phyloP scores from a whole-genome alignment of 2,797 vertebrate species.

The Malacoraja senta region DNA sequence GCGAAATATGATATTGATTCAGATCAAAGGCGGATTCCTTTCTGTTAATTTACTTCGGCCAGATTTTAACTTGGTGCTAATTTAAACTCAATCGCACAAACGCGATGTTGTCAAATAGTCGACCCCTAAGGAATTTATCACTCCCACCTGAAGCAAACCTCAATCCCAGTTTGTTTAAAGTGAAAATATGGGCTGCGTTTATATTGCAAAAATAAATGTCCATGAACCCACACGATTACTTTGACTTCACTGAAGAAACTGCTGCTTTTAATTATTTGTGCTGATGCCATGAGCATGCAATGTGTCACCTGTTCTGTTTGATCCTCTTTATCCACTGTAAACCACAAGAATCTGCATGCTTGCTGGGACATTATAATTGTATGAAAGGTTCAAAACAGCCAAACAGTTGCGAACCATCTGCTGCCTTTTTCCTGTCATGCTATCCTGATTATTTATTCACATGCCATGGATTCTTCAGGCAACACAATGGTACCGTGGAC shows the following conservation, averaged over 20 bases:
- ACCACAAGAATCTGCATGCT: neutral
- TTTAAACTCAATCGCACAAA: neutral
- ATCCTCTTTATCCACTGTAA: neutral
- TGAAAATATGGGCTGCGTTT: neutral
- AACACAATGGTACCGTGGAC: slow-evolving; percentile 40
- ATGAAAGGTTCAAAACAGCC: slow-evolving; percentile 45
- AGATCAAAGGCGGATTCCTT: neutral
- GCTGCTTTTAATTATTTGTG: slow-evolving; percentile 5
- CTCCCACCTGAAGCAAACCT: neutral
- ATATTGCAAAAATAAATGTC: neutral
- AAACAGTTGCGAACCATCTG: slow-evolving; percentile 55
- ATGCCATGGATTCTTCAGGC: slow-evolving; percentile 40
- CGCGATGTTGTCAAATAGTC: neutral
- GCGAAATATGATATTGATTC: slow-evolving; percentile 43
- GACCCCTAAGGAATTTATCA: neutral
- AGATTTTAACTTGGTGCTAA: neutral
- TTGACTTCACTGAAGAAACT: neutral
- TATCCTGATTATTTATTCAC: slow-evolving; percentile 42
- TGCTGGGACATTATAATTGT: neutral
- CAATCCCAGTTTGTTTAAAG: neutral
- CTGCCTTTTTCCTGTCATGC: slow-evolving; percentile 49
- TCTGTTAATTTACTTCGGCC: neutral
- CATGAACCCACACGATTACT: neutral
- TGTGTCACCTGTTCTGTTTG: slow-evolving; percentile 2
- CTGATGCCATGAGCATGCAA: neutral